phyloP scores from a whole-genome alignment of 2,113 vertebrate genomes.

The Cepphus grylle region DNA sequence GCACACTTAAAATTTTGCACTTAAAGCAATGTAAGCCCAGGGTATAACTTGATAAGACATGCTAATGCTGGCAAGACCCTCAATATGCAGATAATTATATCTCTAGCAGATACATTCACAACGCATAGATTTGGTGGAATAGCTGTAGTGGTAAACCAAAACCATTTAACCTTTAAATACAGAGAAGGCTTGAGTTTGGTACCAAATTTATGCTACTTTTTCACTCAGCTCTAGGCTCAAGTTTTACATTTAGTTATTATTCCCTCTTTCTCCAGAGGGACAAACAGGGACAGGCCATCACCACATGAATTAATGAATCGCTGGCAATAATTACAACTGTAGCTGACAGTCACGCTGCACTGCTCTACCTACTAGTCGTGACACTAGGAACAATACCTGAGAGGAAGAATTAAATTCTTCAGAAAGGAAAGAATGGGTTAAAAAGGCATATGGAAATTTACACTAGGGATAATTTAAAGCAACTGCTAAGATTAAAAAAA shows the following conservation, averaged over 20 bases:
- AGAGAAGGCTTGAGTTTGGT: neutral
- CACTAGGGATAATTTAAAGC: constrained; percentile 5
- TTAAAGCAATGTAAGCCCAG: neutral
- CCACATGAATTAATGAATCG: constrained; percentile 45
- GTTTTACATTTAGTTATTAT: constrained; percentile 22
- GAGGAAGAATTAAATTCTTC: neutral
- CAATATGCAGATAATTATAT: neutral
- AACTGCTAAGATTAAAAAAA: constrained; percentile 11
- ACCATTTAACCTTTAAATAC: neutral
- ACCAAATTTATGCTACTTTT: neutral
- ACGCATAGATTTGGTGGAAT: neutral
- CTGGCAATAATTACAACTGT: constrained; percentile 53
- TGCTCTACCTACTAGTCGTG: neutral
- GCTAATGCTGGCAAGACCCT: neutral
- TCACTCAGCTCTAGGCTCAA: neutral
- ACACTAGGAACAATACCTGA: neutral
- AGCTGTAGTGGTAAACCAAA: neutral
- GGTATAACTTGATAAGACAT: neutral
- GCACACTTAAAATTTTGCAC: neutral
- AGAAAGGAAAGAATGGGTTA: constrained; percentile 45
- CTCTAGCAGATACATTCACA: neutral
- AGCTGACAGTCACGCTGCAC: constrained; percentile 16
- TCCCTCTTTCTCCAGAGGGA: constrained; percentile 26
- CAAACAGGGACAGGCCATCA: constrained; percentile 23
- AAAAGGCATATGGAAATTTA: constrained; percentile 52